These are phyloP conservation scores for Acanthosepion pharaonis DNA, from an alignment of 2,888 invertebrate genomes.

Conservation along the genomic window DNA sequence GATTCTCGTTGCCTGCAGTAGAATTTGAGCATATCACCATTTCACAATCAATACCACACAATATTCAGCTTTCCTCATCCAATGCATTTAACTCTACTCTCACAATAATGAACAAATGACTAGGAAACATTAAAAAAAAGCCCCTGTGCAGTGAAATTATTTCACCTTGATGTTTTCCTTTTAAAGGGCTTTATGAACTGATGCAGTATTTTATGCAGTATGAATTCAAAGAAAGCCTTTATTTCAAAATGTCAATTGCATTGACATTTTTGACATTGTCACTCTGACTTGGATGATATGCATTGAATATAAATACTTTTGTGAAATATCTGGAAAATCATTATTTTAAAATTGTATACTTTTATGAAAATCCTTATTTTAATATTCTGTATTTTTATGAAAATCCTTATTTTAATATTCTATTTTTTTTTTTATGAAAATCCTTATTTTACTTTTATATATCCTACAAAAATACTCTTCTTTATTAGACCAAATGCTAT, in stretches of 20 bases:
- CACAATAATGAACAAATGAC: not conserved
- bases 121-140: not conserved
- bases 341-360: too few relatives aligned
- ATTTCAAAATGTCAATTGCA: constrained; percentile 6
- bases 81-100: not conserved
- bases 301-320: not conserved
- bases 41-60: not conserved
- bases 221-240: not conserved
- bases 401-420: too few relatives aligned
- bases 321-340: not conserved
- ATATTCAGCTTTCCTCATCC: not conserved
- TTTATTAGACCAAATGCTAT: too few relatives aligned
- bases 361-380: too few relatives aligned
- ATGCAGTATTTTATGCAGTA: not conserved
- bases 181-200: constrained; percentile 33
- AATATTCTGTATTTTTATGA: too few relatives aligned
- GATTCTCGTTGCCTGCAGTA: not conserved
- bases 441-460: too few relatives aligned
- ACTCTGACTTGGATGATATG: not conserved
- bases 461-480: too few relatives aligned
- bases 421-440: too few relatives aligned
- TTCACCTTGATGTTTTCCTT: constrained; percentile 20
- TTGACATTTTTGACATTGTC: not conserved
- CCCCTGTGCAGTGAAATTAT: not conserved
- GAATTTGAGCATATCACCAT: not conserved